phyloP scores from a whole-genome alignment of 2,797 vertebrate genomes.

The Periophthalmus magnuspinnatus region DNA sequence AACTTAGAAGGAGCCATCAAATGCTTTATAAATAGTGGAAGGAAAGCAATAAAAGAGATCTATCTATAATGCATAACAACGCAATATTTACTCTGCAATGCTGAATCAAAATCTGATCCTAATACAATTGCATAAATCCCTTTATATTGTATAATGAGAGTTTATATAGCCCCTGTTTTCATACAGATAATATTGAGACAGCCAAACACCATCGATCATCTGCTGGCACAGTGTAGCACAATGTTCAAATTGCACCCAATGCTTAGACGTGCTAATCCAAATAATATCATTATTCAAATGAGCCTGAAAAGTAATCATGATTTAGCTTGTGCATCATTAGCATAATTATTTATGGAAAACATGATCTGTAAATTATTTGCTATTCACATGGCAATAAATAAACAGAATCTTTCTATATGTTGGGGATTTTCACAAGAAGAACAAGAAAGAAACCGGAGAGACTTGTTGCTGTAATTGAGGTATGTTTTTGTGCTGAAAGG shows the following conservation, averaged over 20 bases:
- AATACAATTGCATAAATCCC: conserved; percentile 10
- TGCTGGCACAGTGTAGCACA: conserved; percentile 34
- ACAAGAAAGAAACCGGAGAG: conserved; percentile 14
- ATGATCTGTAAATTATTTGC: conserved; percentile 52
- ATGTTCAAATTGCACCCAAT: conserved; percentile 47
- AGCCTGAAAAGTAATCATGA: conserved; percentile 61
- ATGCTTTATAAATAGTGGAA: neutral
- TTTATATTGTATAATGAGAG: conserved; percentile 35
- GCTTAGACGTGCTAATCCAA: conserved; percentile 52
- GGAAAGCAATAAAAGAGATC: conserved; percentile 11
- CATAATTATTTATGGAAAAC: conserved; percentile 50
- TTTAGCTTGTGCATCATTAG: conserved; percentile 49
- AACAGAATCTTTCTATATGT: conserved; percentile 13
- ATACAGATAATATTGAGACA: conserved; percentile 38
- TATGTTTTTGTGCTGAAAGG: conserved; percentile 21
- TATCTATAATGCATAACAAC: conserved; percentile 13
- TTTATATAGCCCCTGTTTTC: conserved; percentile 34
- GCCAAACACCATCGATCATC: conserved; percentile 51
- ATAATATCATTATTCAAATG: conserved; percentile 66
- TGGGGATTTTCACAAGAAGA: conserved; percentile 22
- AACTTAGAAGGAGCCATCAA: conserved; percentile 4
- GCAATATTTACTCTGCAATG: conserved; percentile 3
- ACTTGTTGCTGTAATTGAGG: conserved; percentile 46
- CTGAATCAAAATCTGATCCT: conserved; percentile 20
- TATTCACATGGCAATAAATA: conserved; percentile 48